A percentile compares a stretch with the other conserved stretches of the same genome.
These are phyloP conservation scores for Drosophila tropicalis DNA, from an alignment of 1,140 invertebrate genomes.

Conservation along the genomic window DNA sequence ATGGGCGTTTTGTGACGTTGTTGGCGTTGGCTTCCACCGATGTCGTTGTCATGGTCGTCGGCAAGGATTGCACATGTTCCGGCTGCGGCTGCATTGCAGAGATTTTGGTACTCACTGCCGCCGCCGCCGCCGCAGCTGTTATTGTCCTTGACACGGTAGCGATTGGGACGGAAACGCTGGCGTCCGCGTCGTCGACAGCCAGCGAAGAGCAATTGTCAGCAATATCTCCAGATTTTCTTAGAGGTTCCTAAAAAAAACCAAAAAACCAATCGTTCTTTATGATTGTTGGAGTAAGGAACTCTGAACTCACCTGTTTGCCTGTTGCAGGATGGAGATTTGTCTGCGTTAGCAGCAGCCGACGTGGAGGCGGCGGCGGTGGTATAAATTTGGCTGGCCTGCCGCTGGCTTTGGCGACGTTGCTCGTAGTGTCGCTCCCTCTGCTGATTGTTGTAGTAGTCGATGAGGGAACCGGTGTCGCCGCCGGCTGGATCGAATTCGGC, in stretches of 20 bases:
- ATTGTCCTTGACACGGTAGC: conserved; percentile 72
- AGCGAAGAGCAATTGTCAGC: conserved; percentile 82
- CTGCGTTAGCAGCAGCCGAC: conserved; percentile 76
- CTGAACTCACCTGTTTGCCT: conserved; percentile 54
- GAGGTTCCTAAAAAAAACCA: conserved; percentile 50
- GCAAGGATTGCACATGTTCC: neutral
- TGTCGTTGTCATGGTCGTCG: neutral
- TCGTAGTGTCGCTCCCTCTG: conserved; percentile 79
- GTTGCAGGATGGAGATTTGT: conserved; percentile 67
- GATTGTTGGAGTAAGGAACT: no score
- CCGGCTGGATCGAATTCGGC: conserved; percentile 25
- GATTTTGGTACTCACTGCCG: conserved; percentile 66
- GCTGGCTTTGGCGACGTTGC: conserved; percentile 67
- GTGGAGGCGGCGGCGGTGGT: conserved; percentile 79
- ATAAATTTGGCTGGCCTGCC: conserved; percentile 74
- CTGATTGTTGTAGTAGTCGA: conserved; percentile 82
- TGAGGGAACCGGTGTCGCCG: conserved; percentile 69
- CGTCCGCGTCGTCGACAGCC: conserved; percentile 70
- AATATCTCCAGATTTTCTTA: conserved; percentile 81
- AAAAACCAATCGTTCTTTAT: neutral
- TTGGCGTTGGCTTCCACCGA: neutral
- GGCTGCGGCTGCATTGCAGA: conserved; percentile 38
- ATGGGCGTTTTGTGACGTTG: conserved; percentile 61
- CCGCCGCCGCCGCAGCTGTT: conserved; percentile 19
- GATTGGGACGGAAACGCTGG: conserved; percentile 67